Evolutionary conservation across 2,113 vertebrate genomes (phyloP).

Genomic region (Cephalopterus ornatus): DNA sequence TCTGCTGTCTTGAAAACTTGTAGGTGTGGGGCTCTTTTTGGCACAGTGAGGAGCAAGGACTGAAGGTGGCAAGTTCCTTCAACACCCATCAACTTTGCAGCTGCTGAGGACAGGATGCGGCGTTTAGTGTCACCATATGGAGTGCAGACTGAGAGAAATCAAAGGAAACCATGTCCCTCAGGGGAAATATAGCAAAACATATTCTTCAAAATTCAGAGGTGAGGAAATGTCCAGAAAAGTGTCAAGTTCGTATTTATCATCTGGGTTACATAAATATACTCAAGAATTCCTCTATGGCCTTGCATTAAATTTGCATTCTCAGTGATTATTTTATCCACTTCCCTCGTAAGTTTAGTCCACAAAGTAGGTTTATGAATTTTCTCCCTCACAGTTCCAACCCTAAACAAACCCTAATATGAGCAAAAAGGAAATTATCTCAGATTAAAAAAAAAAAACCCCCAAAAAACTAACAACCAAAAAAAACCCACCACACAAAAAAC

Average conservation of each 20-base stretch:
- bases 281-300: neutral
- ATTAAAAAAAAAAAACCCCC: neutral
- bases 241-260: neutral
- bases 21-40: neutral
- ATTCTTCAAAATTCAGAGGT: neutral
- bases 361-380: fast-evolving
- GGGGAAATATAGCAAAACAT: neutral
- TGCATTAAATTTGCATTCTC: neutral
- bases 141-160: neutral
- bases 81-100: neutral
- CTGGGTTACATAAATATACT: neutral
- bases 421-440: neutral
- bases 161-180: neutral
- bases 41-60: neutral
- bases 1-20: neutral
- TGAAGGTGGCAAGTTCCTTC: slow-evolving; percentile 7
- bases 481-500: neutral
- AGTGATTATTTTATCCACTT: neutral
- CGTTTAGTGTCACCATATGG: neutral
- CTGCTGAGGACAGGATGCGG: neutral
- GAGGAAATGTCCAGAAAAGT: neutral
- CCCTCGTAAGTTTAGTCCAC: neutral
- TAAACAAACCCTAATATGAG: neutral
- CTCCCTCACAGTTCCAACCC: neutral
- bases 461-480: neutral